Evolutionary conservation across 2,888 invertebrate species (phyloP).

Genomic region (Drymonia ruficornis): DNA sequence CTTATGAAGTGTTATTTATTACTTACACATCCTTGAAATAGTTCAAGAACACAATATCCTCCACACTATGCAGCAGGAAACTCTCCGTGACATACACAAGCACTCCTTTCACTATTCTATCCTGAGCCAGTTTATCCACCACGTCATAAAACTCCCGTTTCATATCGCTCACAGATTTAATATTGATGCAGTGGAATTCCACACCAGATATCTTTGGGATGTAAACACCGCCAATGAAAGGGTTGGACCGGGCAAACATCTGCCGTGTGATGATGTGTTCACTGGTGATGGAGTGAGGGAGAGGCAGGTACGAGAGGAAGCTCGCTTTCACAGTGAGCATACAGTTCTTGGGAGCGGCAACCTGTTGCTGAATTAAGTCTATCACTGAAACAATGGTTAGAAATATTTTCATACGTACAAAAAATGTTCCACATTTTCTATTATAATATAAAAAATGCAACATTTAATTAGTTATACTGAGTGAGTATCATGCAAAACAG

Average conservation of each 20-base stretch:
- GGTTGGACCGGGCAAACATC: conserved; percentile 38
- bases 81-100: conserved; percentile 75
- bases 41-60: conserved; percentile 69
- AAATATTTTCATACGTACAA: no score
- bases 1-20: no score
- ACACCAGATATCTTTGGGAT: conserved; percentile 73
- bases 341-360: conserved; percentile 65
- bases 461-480: no score
- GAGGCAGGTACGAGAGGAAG: conserved; percentile 64
- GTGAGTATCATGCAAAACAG: no score
- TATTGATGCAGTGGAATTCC: conserved; percentile 63
- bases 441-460: no score
- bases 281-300: conserved; percentile 55
- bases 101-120: conserved; percentile 65
- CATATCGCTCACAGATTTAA: conserved; percentile 50
- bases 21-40: conserved; percentile 73
- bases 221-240: conserved; percentile 67
- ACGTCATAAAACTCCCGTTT: conserved; percentile 53
- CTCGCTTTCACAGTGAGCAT: conserved; percentile 62
- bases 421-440: no score
- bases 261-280: conserved; percentile 48
- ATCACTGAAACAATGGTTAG: conserved; percentile 58
- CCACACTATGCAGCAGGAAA: conserved; percentile 64
- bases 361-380: conserved; percentile 60
- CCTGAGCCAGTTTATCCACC: conserved; percentile 54